These are phyloP conservation scores for Aphaenogaster floridana DNA, from an alignment of 1,140 invertebrate genomes.

Conservation along the genomic window DNA sequence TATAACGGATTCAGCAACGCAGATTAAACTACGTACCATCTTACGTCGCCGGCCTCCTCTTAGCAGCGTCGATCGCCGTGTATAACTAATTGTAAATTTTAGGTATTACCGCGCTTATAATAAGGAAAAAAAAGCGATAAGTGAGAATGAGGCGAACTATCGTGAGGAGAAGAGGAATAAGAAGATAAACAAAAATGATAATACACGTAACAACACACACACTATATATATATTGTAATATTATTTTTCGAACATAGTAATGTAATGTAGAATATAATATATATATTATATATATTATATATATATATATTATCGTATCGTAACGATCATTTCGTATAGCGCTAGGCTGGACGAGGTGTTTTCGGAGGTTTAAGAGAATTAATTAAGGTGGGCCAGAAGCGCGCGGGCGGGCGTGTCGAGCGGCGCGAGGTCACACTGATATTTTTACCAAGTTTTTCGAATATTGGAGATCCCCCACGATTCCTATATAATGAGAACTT, in stretches of 20 bases:
- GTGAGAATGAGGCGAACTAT: conserved; percentile 66
- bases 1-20: conserved; percentile 55
- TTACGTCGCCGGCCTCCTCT: conserved; percentile 68
- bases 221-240: conserved; percentile 85
- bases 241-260: conserved; percentile 87
- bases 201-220: conserved; percentile 76
- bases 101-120: conserved; percentile 81
- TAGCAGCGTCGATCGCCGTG: conserved; percentile 67
- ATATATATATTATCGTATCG: conserved; percentile 81
- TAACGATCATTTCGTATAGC: conserved; percentile 80
- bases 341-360: conserved; percentile 80
- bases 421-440: conserved; percentile 71
- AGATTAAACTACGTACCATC: neutral
- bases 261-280: conserved; percentile 85
- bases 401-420: conserved; percentile 66
- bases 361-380: conserved; percentile 73
- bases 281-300: conserved; percentile 81
- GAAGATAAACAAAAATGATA: conserved; percentile 75
- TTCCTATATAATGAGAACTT: conserved; percentile 76
- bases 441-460: conserved; percentile 84
- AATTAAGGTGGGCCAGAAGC: conserved; percentile 78
- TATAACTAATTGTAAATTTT: conserved; percentile 81
- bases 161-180: conserved; percentile 66
- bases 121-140: conserved; percentile 71
- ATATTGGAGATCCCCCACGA: conserved; percentile 72